A percentile compares a stretch with the other conserved stretches of the same genome.
Conservation (phyloP, 1,140 invertebrate species). For the Amphibalanus amphitrite region DNA sequence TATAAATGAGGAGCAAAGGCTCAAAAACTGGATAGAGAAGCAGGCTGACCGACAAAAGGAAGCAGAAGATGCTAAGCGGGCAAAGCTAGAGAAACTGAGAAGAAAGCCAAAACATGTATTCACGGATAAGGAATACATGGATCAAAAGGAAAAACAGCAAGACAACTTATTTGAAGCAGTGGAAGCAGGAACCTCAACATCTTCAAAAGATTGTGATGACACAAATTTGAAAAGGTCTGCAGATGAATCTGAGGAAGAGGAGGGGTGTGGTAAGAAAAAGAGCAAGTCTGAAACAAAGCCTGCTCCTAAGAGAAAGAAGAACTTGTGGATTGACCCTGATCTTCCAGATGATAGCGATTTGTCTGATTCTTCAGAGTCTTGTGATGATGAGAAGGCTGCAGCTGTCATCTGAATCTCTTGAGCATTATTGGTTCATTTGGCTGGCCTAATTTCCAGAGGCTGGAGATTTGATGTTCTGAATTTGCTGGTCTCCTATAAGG, state of each 20-base stretch:
- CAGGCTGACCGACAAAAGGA: conserved; percentile 30
- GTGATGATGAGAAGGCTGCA: background rate
- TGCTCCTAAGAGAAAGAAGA: too few relatives aligned
- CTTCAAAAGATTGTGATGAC: background rate
- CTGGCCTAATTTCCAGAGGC: too few relatives aligned
- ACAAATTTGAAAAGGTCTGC: background rate
- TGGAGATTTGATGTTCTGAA: too few relatives aligned
- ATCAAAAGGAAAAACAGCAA: conserved; percentile 15
- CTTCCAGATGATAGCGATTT: background rate
- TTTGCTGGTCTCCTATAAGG: too few relatives aligned
- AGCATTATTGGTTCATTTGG: too few relatives aligned
- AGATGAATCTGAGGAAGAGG: background rate
- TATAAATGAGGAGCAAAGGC: conserved; percentile 41
- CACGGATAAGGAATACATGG: conserved; percentile 22
- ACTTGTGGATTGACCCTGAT: background rate
- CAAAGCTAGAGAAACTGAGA: conserved; percentile 26
- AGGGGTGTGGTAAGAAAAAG: background rate
- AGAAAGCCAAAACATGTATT: conserved; percentile 27
- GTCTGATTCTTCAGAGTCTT: background rate
- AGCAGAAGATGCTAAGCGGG: conserved; percentile 24
- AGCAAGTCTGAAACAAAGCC: background rate
- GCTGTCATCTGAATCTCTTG: too few relatives aligned
- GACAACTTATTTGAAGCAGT: conserved; percentile 15
- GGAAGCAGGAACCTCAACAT: conserved; percentile 11
- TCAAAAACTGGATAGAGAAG: conserved; percentile 33